phyloP scores from a whole-genome alignment of 1,140 invertebrate genomes.

The Lycorma delicatula region DNA sequence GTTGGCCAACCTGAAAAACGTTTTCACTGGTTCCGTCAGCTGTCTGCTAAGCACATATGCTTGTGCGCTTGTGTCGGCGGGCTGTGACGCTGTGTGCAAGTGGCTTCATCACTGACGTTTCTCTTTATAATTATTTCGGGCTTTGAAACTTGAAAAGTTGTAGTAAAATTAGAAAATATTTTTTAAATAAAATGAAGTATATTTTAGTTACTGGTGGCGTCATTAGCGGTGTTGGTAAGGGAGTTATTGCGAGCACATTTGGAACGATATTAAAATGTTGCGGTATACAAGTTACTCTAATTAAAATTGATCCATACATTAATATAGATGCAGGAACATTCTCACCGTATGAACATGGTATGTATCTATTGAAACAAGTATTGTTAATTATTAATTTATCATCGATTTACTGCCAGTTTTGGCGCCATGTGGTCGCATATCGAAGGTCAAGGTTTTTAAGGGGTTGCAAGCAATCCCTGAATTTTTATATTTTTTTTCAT shows the following conservation, averaged over 20 bases:
- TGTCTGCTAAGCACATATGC: too few relatives aligned
- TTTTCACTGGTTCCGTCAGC: too few relatives aligned
- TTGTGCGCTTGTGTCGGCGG: too few relatives aligned
- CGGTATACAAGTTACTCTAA: conserved; percentile 87
- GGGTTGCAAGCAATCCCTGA: conserved; percentile 20
- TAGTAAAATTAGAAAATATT: too few relatives aligned
- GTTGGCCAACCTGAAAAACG: too few relatives aligned
- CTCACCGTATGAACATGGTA: conserved; percentile 97
- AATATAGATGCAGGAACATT: conserved; percentile 99
- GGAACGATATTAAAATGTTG: conserved; percentile 90
- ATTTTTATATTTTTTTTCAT: conserved; percentile 29
- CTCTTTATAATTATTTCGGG: too few relatives aligned
- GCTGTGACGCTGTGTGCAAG: too few relatives aligned
- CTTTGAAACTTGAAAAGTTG: too few relatives aligned
- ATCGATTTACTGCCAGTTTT: background rate
- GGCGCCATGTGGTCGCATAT: conserved; percentile 11
- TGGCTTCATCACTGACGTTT: too few relatives aligned
- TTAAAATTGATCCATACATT: conserved; percentile 99
- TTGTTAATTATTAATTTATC: background rate
- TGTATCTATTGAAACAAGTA: conserved; percentile 28
- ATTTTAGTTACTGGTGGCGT: conserved; percentile 96
- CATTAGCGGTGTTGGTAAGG: conserved; percentile 97
- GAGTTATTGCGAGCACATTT: conserved; percentile 92
- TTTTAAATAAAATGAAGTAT: conserved; percentile 67
- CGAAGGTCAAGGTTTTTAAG: too few relatives aligned